These are phyloP conservation scores for Amblyopsis rosae DNA, from an alignment of 2,113 vertebrate genomes.

Conservation along the genomic window DNA sequence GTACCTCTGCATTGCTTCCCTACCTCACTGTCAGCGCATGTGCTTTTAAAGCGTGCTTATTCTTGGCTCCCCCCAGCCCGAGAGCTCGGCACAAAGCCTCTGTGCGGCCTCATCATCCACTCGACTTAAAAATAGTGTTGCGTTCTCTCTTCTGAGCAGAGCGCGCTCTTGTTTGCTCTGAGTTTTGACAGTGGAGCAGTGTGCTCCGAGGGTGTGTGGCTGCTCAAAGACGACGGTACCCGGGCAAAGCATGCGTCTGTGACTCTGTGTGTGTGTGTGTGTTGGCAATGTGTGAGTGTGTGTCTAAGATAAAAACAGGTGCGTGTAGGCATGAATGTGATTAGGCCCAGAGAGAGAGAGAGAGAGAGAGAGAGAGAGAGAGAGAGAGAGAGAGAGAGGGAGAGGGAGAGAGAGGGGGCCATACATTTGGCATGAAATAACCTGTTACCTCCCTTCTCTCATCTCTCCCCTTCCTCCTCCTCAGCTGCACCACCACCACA, in stretches of 20 bases:
- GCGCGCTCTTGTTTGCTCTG: slow-evolving; percentile 51
- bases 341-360: slow-evolving; percentile 31
- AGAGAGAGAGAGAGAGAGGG: background rate
- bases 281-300: slow-evolving; percentile 11
- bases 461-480: slow-evolving; percentile 2
- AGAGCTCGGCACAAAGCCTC: slow-evolving; percentile 58
- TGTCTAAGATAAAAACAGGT: slow-evolving; percentile 50
- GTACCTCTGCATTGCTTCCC: slow-evolving; percentile 53
- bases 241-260: slow-evolving; percentile 4
- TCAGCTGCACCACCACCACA: slow-evolving; percentile 30
- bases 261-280: slow-evolving; percentile 16
- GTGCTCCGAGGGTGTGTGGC: slow-evolving; percentile 40
- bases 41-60: slow-evolving; percentile 56
- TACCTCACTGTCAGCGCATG: slow-evolving; percentile 55
- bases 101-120: slow-evolving; percentile 56
- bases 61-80: slow-evolving; percentile 61
- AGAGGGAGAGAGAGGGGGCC: slow-evolving; percentile 11
- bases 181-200: slow-evolving; percentile 57
- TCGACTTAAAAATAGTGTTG: slow-evolving; percentile 61
- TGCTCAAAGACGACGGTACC: slow-evolving; percentile 45
- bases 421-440: slow-evolving; percentile 60
- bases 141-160: slow-evolving; percentile 52
- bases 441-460: slow-evolving; percentile 40
- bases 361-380: too few relatives aligned
- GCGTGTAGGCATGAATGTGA: slow-evolving; percentile 53